Evolutionary conservation across 2,113 vertebrate species (phyloP).

Genomic region (Pholis gunnellus): DNA sequence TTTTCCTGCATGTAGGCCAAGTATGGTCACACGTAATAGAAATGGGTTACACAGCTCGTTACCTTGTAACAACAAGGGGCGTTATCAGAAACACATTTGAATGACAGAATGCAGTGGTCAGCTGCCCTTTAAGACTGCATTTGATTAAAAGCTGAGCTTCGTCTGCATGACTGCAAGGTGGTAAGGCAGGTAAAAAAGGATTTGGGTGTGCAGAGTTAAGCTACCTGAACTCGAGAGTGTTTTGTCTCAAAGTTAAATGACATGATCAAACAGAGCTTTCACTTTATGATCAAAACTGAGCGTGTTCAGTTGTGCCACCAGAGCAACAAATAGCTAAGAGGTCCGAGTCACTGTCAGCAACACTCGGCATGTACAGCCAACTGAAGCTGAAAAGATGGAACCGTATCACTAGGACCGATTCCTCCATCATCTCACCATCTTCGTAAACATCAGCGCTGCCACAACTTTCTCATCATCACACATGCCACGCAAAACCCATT

Average conservation of each 20-base stretch:
- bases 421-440: slow-evolving; percentile 34
- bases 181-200: background rate
- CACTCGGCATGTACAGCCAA: slow-evolving; percentile 2
- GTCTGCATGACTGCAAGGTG: slow-evolving; percentile 4
- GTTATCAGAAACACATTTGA: slow-evolving; percentile 37
- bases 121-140: slow-evolving; percentile 12
- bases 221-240: slow-evolving; percentile 15
- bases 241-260: slow-evolving; percentile 18
- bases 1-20: slow-evolving; percentile 48
- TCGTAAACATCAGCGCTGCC: slow-evolving; percentile 39
- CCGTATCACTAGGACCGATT: slow-evolving; percentile 9
- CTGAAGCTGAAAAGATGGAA: slow-evolving; percentile 19
- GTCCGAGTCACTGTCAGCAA: background rate
- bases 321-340: slow-evolving; percentile 21
- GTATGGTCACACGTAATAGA: slow-evolving; percentile 48
- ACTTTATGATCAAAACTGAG: slow-evolving; percentile 19
- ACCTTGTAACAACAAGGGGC: slow-evolving; percentile 24
- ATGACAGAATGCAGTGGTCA: slow-evolving; percentile 14
- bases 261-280: slow-evolving; percentile 16
- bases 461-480: slow-evolving; percentile 49
- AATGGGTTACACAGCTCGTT: slow-evolving; percentile 59
- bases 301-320: background rate
- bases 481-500: slow-evolving; percentile 48
- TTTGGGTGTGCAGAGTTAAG: background rate
- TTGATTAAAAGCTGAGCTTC: slow-evolving; percentile 31